Evolutionary conservation across 2,797 vertebrate species (phyloP).

Genomic region (Falco berigora): DNA sequence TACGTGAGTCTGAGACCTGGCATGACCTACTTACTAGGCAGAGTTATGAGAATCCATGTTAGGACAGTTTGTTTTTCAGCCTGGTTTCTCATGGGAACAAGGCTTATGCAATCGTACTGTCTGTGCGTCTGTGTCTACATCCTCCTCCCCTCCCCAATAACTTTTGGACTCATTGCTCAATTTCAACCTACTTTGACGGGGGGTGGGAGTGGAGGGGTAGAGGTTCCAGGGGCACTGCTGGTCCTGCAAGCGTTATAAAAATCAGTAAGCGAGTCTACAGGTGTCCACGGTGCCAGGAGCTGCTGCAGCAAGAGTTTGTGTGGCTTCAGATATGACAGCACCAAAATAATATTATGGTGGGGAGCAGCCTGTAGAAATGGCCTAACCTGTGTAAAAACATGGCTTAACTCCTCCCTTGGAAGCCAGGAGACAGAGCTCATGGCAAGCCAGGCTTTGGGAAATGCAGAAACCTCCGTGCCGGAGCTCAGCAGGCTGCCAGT

Average conservation of each 20-base stretch:
- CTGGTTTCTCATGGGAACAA: conserved; percentile 55
- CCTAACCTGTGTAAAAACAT: neutral
- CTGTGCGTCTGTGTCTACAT: conserved; percentile 59
- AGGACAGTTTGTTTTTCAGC: conserved; percentile 65
- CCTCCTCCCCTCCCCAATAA: conserved; percentile 65
- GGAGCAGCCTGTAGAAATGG: neutral
- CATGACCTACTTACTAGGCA: conserved; percentile 37
- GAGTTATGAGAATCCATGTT: conserved; percentile 42
- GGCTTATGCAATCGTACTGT: conserved; percentile 43
- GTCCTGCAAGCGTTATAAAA: neutral
- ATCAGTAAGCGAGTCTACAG: neutral
- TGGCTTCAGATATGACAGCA: neutral
- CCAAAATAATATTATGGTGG: neutral
- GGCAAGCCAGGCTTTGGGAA: neutral
- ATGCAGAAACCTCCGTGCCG: neutral
- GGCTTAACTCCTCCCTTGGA: neutral
- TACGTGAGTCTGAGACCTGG: conserved; percentile 5
- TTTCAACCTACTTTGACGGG: neutral
- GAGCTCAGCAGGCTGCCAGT: neutral
- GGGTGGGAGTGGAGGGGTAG: neutral
- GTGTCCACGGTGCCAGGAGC: neutral
- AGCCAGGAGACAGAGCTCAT: neutral
- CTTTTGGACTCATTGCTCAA: conserved; percentile 64
- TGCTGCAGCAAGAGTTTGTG: neutral
- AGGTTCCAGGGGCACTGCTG: neutral